Conservation (phyloP, 2,888 invertebrate species). For the Standfussiana lucernea region DNA sequence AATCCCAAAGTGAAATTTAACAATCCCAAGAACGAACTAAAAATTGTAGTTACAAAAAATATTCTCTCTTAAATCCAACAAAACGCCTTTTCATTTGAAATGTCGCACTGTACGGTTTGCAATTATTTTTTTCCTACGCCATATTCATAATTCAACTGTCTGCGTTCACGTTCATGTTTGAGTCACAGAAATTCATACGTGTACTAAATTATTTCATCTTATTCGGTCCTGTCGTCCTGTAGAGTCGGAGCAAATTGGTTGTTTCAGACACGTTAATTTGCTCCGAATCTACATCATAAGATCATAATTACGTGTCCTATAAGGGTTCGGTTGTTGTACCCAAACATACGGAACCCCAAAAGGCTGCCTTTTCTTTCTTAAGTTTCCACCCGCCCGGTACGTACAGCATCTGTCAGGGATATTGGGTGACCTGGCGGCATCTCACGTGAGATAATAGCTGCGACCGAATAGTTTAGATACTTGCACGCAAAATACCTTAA, state of each 20-base stretch:
- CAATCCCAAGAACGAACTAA: not conserved
- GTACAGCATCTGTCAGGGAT: conserved; percentile 84
- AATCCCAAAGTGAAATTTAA: not conserved
- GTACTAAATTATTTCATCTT: not conserved
- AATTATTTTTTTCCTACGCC: not conserved
- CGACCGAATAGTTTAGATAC: conserved; percentile 69
- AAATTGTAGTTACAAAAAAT: not conserved
- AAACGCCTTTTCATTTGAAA: not conserved
- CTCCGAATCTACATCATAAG: not conserved
- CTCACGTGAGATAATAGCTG: conserved; percentile 74
- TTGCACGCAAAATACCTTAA: conserved; percentile 43
- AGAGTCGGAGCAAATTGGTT: not conserved
- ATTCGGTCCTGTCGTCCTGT: not conserved
- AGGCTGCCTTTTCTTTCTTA: conserved; percentile 68
- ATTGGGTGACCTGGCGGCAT: conserved; percentile 84
- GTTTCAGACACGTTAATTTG: not conserved
- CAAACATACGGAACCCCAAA: conserved; percentile 36
- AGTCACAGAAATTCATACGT: not conserved
- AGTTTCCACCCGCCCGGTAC: conserved; percentile 73
- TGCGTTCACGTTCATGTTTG: not conserved
- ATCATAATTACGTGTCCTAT: not conserved
- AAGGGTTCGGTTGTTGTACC: not conserved
- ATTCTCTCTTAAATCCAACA: not conserved
- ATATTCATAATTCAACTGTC: not conserved
- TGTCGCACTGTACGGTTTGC: not conserved